Evolutionary conservation across 2,888 invertebrate genomes (phyloP).

Genomic region (Melolontha melolontha): DNA sequence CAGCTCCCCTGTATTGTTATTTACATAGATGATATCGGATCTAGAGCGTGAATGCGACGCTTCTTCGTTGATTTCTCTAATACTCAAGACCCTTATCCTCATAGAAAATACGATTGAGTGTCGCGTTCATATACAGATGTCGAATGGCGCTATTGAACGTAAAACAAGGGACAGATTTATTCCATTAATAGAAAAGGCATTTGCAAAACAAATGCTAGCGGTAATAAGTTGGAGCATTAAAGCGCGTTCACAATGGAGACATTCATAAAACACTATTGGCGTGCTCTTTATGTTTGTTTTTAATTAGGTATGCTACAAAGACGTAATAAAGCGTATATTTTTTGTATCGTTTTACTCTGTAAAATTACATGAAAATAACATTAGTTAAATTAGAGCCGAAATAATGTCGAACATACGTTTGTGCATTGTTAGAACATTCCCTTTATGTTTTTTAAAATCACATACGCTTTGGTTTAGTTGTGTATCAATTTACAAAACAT

Average conservation of each 20-base stretch:
- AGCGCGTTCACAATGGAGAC: not conserved
- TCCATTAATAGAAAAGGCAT: conserved; percentile 35
- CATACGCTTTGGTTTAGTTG: no score
- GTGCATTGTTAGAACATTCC: no score
- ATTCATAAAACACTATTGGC: conserved; percentile 1
- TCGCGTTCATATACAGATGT: conserved; percentile 26
- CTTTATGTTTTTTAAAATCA: no score
- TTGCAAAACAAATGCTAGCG: conserved; percentile 36
- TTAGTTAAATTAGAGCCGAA: no score
- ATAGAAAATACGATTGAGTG: conserved; percentile 25
- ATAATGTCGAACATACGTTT: no score
- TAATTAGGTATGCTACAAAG: no score
- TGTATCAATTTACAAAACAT: no score
- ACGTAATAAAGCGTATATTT: no score
- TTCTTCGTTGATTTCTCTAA: conserved; percentile 35
- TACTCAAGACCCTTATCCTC: conserved; percentile 14
- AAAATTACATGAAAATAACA: no score
- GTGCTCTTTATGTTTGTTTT: no score
- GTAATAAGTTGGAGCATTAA: not conserved
- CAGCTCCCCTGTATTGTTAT: conserved; percentile 30
- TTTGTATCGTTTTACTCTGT: no score
- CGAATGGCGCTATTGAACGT: conserved; percentile 13
- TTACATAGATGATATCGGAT: conserved; percentile 47
- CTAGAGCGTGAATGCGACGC: conserved; percentile 50
- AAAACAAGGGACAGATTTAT: conserved; percentile 30